Percentiles rank a stretch among this genome's conserved stretches.
Conservation (phyloP, 2,888 invertebrate genomes). For the Nyleta sp. region DNA sequence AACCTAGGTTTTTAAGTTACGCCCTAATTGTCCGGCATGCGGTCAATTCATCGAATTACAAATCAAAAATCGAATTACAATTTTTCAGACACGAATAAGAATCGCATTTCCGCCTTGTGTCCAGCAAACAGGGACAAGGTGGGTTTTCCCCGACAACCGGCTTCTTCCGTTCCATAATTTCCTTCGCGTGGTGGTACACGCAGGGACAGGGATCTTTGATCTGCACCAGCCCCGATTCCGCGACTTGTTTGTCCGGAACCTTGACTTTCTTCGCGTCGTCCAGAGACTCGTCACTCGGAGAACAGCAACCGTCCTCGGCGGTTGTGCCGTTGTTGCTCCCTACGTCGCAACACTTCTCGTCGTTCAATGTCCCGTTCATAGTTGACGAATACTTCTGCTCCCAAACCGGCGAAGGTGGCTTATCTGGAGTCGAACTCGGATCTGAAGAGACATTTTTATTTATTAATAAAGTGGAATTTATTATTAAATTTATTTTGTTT, state of each 20-base stretch:
- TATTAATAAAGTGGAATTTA: background rate
- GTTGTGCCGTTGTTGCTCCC: slow-evolving; percentile 3
- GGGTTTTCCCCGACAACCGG: slow-evolving; percentile 72
- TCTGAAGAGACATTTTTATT: too few relatives aligned
- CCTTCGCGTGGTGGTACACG: slow-evolving; percentile 74
- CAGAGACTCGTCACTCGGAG: background rate
- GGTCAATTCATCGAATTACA: too few relatives aligned
- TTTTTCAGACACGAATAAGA: slow-evolving; percentile 74
- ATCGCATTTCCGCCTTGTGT: slow-evolving; percentile 73
- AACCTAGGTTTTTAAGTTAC: too few relatives aligned
- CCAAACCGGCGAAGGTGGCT: slow-evolving; percentile 9
- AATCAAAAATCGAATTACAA: too few relatives aligned
- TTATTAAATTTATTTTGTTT: background rate
- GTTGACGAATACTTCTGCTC: background rate
- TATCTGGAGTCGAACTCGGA: background rate
- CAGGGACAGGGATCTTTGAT: slow-evolving; percentile 73
- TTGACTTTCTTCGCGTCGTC: slow-evolving; percentile 53
- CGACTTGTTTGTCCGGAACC: slow-evolving; percentile 29
- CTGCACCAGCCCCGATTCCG: slow-evolving; percentile 62
- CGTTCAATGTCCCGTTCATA: background rate
- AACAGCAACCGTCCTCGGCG: background rate
- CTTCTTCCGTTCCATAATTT: slow-evolving; percentile 72
- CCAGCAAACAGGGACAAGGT: slow-evolving; percentile 77
- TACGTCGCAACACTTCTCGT: slow-evolving; percentile 6
- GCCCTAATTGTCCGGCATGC: too few relatives aligned